Evolutionary conservation across 2,797 vertebrate genomes (phyloP).

Genomic region (Falco concolor): DNA sequence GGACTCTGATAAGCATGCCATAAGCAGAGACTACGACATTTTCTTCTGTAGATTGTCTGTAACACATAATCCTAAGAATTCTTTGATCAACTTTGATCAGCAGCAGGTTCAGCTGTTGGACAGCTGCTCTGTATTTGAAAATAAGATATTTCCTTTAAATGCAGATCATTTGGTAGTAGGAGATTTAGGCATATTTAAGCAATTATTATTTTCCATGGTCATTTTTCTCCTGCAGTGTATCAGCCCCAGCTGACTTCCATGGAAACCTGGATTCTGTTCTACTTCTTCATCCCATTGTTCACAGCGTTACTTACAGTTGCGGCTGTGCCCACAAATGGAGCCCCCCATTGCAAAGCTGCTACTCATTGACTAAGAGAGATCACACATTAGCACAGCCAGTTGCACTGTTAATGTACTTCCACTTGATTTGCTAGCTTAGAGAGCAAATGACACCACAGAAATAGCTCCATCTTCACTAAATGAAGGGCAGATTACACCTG

Average conservation of each 20-base stretch:
- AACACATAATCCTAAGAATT: background rate
- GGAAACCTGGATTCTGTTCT: background rate
- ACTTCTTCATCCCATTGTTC: background rate
- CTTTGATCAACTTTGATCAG: conserved; percentile 6
- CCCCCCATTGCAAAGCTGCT: accelerated
- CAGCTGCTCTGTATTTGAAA: background rate
- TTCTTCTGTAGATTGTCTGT: background rate
- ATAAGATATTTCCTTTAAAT: background rate
- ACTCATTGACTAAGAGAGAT: background rate
- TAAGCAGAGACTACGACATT: background rate
- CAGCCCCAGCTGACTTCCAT: background rate
- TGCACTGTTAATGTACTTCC: background rate
- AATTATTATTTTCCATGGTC: background rate
- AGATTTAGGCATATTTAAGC: background rate
- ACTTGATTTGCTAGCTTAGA: background rate
- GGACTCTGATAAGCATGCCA: background rate
- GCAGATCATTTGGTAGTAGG: background rate
- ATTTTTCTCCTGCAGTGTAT: background rate
- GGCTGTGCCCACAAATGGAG: background rate
- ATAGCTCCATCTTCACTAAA: background rate
- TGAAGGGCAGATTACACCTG: background rate
- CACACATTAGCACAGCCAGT: background rate
- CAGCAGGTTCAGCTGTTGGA: background rate
- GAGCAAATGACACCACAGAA: background rate
- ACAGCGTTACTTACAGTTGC: background rate